Evolutionary conservation across 1,140 invertebrate genomes (phyloP).

Genomic region (Helicoverpa zea): DNA sequence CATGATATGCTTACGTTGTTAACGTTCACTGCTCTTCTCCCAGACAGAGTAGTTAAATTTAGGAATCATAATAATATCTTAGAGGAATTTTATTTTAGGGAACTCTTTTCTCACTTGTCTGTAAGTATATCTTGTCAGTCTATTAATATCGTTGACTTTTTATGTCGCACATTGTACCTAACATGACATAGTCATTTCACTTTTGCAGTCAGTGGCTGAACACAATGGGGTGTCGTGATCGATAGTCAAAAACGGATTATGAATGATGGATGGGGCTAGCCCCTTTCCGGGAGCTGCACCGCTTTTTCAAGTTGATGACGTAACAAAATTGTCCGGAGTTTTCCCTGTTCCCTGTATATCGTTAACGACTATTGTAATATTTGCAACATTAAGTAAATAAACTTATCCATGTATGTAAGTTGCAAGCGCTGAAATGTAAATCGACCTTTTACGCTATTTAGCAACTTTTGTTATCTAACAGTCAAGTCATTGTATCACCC

Average conservation of each 20-base stretch:
- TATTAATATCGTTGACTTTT: neutral
- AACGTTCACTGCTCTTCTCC: no score
- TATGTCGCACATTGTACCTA: neutral
- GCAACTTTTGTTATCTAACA: conserved; percentile 20
- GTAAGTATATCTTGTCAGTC: neutral
- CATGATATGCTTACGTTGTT: no score
- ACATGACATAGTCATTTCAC: conserved; percentile 4
- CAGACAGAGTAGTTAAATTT: no score
- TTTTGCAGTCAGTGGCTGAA: neutral
- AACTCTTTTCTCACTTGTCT: no score
- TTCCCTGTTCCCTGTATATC: neutral
- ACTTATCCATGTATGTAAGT: no score
- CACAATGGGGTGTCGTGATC: conserved; percentile 48
- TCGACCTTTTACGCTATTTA: neutral
- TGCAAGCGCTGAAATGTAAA: neutral
- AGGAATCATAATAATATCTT: no score
- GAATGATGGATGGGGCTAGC: conserved; percentile 51
- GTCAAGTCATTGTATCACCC: conserved; percentile 1
- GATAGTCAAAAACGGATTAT: conserved; percentile 59
- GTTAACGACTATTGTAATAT: neutral
- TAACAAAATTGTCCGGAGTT: conserved; percentile 33
- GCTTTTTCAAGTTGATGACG: conserved; percentile 29
- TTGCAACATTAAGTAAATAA: no score
- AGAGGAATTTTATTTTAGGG: no score
- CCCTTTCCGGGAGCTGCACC: conserved; percentile 14